Percentiles rank a stretch among this genome's conserved stretches.
These are phyloP conservation scores for Syndactyla subalaris DNA, from an alignment of 2,797 vertebrate genomes.

Conservation along the genomic window DNA sequence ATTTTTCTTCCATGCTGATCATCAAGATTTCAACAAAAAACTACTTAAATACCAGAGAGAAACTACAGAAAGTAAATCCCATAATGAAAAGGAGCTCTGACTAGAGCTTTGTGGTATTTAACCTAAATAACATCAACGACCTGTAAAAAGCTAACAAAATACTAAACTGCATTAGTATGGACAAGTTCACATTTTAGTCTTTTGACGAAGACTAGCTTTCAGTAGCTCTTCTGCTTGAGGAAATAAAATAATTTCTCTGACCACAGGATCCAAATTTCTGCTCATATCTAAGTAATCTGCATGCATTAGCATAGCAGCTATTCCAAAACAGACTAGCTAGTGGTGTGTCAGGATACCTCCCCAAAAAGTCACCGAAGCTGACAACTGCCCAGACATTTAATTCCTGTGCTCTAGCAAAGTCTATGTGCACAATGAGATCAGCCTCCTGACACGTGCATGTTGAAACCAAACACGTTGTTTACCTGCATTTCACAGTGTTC, in stretches of 20 bases:
- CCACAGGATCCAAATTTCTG: not conserved
- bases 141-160: not conserved
- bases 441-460: not conserved
- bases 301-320: accelerated
- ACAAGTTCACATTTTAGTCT: not conserved
- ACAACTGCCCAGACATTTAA: not conserved
- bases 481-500: not conserved
- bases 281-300: not conserved
- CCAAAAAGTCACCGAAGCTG: not conserved
- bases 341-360: accelerated
- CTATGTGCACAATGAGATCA: not conserved
- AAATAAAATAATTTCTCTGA: not conserved
- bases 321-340: not conserved
- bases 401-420: not conserved
- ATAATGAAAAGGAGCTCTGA: not conserved
- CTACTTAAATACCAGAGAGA: not conserved
- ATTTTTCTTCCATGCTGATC: not conserved
- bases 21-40: not conserved
- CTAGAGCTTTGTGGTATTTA: not conserved
- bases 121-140: not conserved
- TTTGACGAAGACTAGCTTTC: not conserved
- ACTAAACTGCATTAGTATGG: not conserved
- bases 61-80: not conserved
- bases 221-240: not conserved
- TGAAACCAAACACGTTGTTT: not conserved